Conservation (phyloP, 1,140 invertebrate genomes). For the Cotesia glomerata region DNA sequence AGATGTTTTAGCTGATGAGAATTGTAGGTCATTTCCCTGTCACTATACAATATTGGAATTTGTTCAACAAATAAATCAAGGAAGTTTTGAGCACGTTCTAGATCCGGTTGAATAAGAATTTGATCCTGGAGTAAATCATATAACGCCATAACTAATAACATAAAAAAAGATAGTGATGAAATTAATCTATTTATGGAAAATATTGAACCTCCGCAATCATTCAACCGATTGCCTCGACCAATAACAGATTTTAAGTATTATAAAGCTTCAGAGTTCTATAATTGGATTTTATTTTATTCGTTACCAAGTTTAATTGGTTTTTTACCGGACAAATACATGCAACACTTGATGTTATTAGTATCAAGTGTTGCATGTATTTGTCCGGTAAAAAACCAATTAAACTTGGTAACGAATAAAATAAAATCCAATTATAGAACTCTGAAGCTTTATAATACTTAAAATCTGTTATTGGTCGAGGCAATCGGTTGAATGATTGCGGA, state of each 20-base stretch:
- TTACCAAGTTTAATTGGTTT: constrained; percentile 24
- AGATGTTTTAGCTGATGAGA: constrained; percentile 1
- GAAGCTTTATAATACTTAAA: constrained; percentile 20
- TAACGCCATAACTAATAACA: constrained; percentile 31
- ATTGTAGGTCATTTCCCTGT: neutral
- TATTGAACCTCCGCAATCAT: constrained; percentile 29
- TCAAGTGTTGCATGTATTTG: constrained; percentile 40
- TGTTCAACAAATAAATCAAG: constrained; percentile 20
- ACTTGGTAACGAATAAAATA: constrained; percentile 35
- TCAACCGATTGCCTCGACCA: constrained; percentile 16
- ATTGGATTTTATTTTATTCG: constrained; percentile 39
- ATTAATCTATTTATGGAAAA: constrained; percentile 29
- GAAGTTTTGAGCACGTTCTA: constrained; percentile 30
- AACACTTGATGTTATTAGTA: too few relatives aligned
- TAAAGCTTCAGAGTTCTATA: constrained; percentile 31
- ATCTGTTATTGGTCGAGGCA: constrained; percentile 12
- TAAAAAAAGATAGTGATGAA: constrained; percentile 18
- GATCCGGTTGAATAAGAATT: constrained; percentile 10
- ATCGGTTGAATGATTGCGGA: constrained; percentile 22
- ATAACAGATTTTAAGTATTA: constrained; percentile 10
- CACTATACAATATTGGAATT: neutral
- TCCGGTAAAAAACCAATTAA: constrained; percentile 29
- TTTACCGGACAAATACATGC: constrained; percentile 35
- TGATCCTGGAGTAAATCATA: constrained; percentile 32
- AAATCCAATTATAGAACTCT: too few relatives aligned